Conservation (phyloP, 2,888 invertebrate species). For the Cheilosia variabilis region DNA sequence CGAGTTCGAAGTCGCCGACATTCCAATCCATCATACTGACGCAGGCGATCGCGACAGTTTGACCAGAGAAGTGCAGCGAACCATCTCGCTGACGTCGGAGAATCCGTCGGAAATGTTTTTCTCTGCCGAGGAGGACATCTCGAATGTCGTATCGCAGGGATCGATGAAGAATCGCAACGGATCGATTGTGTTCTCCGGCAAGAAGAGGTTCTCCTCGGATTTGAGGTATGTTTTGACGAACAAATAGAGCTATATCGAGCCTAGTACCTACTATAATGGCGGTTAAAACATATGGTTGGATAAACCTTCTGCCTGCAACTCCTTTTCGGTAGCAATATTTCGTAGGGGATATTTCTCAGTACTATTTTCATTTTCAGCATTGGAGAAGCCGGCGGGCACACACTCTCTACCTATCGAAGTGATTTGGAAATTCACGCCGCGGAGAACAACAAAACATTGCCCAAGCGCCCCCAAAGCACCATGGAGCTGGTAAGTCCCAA, state of each 20-base stretch:
- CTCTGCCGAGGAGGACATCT: conserved; percentile 95
- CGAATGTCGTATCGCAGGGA: conserved; percentile 82
- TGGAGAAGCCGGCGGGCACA: conserved; percentile 81
- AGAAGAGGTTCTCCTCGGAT: conserved; percentile 83
- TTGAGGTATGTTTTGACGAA: conserved; percentile 79
- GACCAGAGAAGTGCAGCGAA: conserved; percentile 86
- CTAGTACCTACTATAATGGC: no score
- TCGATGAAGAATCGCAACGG: conserved; percentile 82
- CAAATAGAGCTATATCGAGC: no score
- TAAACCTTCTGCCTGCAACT: no score
- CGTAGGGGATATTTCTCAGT: not conserved
- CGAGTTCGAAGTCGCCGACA: conserved; percentile 83
- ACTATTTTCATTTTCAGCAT: conserved; percentile 77
- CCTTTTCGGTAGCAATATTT: no score
- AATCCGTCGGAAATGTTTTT: conserved; percentile 96
- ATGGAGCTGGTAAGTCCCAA: conserved; percentile 82
- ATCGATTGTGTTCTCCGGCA: conserved; percentile 82
- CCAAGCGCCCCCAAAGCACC: conserved; percentile 83
- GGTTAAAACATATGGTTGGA: no score
- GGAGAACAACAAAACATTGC: conserved; percentile 84
- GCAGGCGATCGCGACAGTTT: conserved; percentile 79
- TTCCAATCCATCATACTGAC: conserved; percentile 78
- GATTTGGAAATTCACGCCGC: conserved; percentile 87
- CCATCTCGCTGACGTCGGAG: conserved; percentile 94
- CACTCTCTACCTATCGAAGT: conserved; percentile 85